Conservation (phyloP, 2,113 vertebrate genomes). For the Aegotheles bennettii region DNA sequence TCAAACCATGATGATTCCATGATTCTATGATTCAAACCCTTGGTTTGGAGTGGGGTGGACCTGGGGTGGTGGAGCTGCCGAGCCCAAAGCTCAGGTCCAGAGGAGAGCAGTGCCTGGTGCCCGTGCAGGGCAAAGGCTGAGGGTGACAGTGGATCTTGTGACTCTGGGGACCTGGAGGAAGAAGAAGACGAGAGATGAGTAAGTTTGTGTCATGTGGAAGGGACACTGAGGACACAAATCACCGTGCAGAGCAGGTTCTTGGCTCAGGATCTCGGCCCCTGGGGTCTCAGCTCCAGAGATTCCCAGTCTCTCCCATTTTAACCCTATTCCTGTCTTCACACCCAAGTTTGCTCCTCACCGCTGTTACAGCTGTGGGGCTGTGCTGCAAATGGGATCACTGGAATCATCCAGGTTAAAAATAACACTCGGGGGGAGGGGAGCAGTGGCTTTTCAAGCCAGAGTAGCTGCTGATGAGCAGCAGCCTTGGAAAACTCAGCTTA, state of each 20-base stretch:
- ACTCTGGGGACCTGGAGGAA: conserved; percentile 38
- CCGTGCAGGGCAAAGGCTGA: not conserved
- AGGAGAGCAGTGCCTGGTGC: not conserved
- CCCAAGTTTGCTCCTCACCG: not conserved
- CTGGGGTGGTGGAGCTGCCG: not conserved
- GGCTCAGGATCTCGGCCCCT: fast-evolving
- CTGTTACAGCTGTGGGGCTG: conserved; percentile 26
- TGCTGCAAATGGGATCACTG: conserved; percentile 61
- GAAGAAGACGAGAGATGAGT: conserved; percentile 29
- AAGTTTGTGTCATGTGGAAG: conserved; percentile 51
- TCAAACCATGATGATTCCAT: too few species aligned
- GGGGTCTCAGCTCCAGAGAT: not conserved
- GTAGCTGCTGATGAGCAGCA: not conserved
- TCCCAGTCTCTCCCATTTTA: not conserved
- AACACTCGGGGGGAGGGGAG: conserved; percentile 33
- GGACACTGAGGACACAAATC: not conserved
- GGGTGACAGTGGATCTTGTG: conserved; percentile 49
- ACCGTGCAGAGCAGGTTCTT: not conserved
- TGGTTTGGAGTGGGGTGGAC: not conserved
- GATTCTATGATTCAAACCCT: too few species aligned
- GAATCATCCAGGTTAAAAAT: conserved; percentile 59
- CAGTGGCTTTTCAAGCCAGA: not conserved
- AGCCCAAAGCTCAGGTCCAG: not conserved
- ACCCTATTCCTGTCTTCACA: not conserved
- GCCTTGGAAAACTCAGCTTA: not conserved